Evolutionary conservation across 1,140 invertebrate genomes (phyloP).

Genomic region (Achatina immaculata): DNA sequence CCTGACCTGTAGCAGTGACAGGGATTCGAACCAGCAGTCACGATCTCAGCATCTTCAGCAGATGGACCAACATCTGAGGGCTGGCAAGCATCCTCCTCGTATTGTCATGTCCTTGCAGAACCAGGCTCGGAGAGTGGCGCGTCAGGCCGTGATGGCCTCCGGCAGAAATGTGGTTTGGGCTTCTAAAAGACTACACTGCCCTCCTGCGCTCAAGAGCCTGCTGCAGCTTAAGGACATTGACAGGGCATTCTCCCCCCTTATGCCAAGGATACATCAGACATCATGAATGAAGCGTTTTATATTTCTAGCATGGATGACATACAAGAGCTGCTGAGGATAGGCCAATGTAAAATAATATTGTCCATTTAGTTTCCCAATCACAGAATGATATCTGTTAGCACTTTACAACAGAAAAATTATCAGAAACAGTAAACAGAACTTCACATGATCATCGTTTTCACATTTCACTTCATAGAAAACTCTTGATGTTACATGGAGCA

Average conservation of each 20-base stretch:
- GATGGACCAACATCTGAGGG: constrained; percentile 11
- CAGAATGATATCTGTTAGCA: no score
- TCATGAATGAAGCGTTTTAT: neutral
- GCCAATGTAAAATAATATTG: no score
- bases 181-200: constrained; percentile 10
- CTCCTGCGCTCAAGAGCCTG: constrained; percentile 27
- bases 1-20: neutral
- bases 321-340: no score
- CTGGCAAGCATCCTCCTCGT: neutral
- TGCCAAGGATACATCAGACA: neutral
- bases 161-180: constrained; percentile 33
- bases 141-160: constrained; percentile 15
- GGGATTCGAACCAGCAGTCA: neutral
- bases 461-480: no score
- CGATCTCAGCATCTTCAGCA: constrained; percentile 19
- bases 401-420: no score
- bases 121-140: constrained; percentile 19
- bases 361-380: no score
- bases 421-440: no score
- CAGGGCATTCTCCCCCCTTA: constrained; percentile 11
- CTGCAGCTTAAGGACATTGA: constrained; percentile 25
- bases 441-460: no score
- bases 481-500: no score
- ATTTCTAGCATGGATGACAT: no score
- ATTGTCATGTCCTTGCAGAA: constrained; percentile 20